Evolutionary conservation across 1,140 invertebrate species (phyloP).

Genomic region (Littorina saxatilis): DNA sequence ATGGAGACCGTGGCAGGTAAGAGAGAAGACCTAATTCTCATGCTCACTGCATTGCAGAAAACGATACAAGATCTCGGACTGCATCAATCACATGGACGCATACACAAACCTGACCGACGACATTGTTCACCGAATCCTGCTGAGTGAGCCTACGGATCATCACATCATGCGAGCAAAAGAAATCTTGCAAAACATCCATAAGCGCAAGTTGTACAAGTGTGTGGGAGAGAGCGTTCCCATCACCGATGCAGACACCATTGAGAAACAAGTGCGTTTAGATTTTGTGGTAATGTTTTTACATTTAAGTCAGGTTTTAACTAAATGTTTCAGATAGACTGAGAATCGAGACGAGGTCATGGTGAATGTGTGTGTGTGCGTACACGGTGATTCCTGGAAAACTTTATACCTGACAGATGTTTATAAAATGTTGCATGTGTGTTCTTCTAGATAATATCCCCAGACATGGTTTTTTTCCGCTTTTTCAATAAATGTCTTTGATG

Average conservation of each 20-base stretch:
- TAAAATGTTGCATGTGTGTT: no score
- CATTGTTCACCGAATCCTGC: slow-evolving; percentile 49
- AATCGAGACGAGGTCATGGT: not conserved
- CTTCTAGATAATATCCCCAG: no score
- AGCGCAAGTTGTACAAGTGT: slow-evolving; percentile 46
- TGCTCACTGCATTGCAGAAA: not conserved
- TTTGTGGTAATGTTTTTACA: not conserved
- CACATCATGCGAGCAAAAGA: slow-evolving; percentile 30
- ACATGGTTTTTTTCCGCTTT: no score
- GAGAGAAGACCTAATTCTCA: no score
- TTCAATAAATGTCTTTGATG: no score
- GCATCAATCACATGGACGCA: slow-evolving; percentile 64
- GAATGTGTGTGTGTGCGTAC: not conserved
- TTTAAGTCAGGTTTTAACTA: not conserved
- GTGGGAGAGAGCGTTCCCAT: slow-evolving; percentile 39
- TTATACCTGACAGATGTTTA: no score
- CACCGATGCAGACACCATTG: not conserved
- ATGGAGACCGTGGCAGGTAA: no score
- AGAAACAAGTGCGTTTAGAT: not conserved
- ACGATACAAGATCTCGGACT: slow-evolving; percentile 43
- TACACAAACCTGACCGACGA: slow-evolving; percentile 60
- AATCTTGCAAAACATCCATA: slow-evolving; percentile 41
- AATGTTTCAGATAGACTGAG: not conserved
- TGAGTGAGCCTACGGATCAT: slow-evolving; percentile 15
- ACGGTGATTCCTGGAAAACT: no score